Evolutionary conservation across 2,888 invertebrate genomes (phyloP).

Genomic region (Abrostola triplasia): DNA sequence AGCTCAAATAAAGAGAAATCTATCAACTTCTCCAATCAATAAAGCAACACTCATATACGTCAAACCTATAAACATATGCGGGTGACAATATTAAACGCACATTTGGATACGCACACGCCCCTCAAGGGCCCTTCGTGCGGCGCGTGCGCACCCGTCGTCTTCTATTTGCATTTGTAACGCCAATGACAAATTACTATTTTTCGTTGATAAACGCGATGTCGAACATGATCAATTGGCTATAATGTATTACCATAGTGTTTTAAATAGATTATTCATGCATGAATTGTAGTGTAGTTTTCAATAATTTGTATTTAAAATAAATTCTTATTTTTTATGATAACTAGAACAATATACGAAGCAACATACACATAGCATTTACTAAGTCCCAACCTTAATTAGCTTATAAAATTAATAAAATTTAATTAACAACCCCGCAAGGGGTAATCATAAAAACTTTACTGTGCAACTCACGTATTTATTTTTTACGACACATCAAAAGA

Average conservation of each 20-base stretch:
- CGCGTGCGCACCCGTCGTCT: constrained; percentile 47
- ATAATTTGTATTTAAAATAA: too few species aligned
- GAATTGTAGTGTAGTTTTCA: neutral
- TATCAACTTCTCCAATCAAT: constrained; percentile 1
- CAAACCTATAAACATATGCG: constrained; percentile 32
- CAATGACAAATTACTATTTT: constrained; percentile 39
- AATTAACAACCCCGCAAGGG: constrained; percentile 61
- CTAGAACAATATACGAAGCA: neutral
- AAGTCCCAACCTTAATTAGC: constrained; percentile 31
- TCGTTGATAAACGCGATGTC: constrained; percentile 22
- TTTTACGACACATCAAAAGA: constrained; percentile 86
- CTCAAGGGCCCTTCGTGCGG: constrained; percentile 27
- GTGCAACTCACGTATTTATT: constrained; percentile 73
- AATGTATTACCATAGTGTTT: neutral
- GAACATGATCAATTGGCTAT: constrained; percentile 28
- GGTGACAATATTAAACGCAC: constrained; percentile 42
- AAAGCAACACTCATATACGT: constrained; percentile 23
- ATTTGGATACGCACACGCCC: constrained; percentile 42
- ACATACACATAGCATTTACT: neutral
- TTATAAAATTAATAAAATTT: constrained; percentile 52
- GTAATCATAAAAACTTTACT: constrained; percentile 56
- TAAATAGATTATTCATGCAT: neutral
- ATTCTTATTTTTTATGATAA: neutral
- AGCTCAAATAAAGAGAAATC: too few species aligned
- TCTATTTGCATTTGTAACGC: constrained; percentile 45